Base-by-base conservation (phyloP, 2,888 invertebrate genomes). In the Slavum lentiscoides region DNA sequence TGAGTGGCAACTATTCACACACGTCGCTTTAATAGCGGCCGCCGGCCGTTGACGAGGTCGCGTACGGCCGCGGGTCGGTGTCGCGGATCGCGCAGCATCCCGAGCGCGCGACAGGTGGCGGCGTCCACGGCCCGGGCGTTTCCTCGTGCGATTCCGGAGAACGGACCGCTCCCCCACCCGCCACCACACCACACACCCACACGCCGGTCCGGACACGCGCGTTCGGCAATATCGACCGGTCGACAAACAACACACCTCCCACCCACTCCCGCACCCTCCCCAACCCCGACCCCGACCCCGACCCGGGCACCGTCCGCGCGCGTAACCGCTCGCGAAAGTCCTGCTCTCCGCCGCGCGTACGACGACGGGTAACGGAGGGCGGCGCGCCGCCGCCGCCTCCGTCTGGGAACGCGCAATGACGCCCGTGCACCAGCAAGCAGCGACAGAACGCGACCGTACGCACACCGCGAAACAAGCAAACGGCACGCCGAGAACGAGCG, bases 201-300 rank as follows among this genome's bases (percentile, higher is more conserved):
- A 30, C 2, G 2, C 30, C 30, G 13, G 37, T 8, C 9, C 21
- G 37, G 49, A 49, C 61, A 62, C 77, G 70, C 70, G 70, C 37
- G 17, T 70, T 70, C 77, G 69, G 61, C n/a, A 80, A 70, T 80
- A 80, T 80, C 70, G 77, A 80, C 64, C 77, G 58, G 43, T 58
- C 39, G 43, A n/a, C 21, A 1, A 23, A 23, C 74, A 13, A 37
- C 62, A 43, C 15, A 7, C 30, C 30, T 3, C 30, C 62, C 49
- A n/a, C 30, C 30, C 4, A 30, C 30, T 30, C 21, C 9, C 64
- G 39, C 17, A 17, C n/a, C n/a, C n/a, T n/a, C n/a, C n/a, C n/a
- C n/a, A n/a, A n/a, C n/a, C n/a, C n/a, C n/a, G n/a, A n/a, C n/a
- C n/a, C n/a, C n/a, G n/a, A n/a, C n/a, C n/a, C n/a, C n/a, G n/a